These are phyloP conservation scores for Gobius niger DNA, from an alignment of 2,113 vertebrate genomes.

Conservation along the genomic window DNA sequence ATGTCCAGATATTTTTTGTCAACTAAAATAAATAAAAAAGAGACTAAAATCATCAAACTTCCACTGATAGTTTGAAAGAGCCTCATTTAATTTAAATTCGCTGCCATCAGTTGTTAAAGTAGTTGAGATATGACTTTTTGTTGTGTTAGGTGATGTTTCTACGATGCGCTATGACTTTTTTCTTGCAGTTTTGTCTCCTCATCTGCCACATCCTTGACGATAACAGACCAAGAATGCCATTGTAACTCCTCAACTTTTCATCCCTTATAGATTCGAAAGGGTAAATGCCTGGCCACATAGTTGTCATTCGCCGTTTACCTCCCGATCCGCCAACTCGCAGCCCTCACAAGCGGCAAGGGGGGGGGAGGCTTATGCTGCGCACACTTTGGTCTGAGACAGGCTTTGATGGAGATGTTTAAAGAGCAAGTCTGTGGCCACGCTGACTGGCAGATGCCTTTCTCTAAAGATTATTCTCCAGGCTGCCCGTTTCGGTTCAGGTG, in stretches of 20 bases:
- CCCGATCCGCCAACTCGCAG: slow-evolving; percentile 36
- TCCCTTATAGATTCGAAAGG: background rate
- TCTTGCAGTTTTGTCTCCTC: too few species aligned
- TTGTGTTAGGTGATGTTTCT: too few species aligned
- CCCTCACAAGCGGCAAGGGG: slow-evolving; percentile 16
- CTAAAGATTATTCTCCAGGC: slow-evolving; percentile 48
- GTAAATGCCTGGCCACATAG: background rate
- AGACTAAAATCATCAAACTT: too few species aligned
- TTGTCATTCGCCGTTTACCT: slow-evolving; percentile 22
- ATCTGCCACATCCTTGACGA: too few species aligned
- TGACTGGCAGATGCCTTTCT: slow-evolving; percentile 47
- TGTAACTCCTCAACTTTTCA: background rate
- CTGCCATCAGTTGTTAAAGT: too few species aligned
- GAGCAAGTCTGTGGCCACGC: slow-evolving; percentile 23
- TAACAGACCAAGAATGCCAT: too few species aligned
- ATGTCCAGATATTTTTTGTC: too few species aligned
- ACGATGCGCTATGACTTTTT: too few species aligned
- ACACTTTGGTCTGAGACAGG: slow-evolving; percentile 33
- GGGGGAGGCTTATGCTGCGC: slow-evolving; percentile 4
- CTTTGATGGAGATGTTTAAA: slow-evolving; percentile 48
- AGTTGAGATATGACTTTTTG: too few species aligned
- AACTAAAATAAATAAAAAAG: too few species aligned
- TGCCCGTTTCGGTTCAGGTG: slow-evolving; percentile 49
- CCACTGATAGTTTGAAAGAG: too few species aligned
- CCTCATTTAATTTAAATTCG: too few species aligned